Percentiles rank a stretch among this genome's conserved stretches.
Conservation (phyloP, 2,797 vertebrate species). For the Halcyon chelicuti region DNA sequence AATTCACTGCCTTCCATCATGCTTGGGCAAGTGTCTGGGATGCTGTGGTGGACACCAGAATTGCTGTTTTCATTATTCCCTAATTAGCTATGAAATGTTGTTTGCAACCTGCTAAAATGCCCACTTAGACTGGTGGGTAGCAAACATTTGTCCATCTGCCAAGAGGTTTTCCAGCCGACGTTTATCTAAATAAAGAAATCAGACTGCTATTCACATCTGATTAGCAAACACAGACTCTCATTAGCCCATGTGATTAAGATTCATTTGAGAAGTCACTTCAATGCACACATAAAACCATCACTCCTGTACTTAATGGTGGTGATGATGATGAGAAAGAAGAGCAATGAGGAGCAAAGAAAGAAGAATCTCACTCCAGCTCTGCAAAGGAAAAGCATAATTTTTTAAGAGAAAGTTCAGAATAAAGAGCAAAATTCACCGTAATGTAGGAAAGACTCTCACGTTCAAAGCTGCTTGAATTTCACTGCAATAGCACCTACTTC, state of each 20-base stretch:
- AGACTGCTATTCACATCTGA: constrained; percentile 53
- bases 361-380: neutral
- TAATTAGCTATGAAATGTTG: neutral
- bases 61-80: neutral
- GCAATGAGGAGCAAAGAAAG: neutral
- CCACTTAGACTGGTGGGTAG: constrained; percentile 31
- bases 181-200: constrained; percentile 58
- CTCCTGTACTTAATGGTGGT: neutral
- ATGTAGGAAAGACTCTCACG: neutral
- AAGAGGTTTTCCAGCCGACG: constrained; percentile 35
- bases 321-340: neutral
- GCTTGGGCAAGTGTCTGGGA: neutral
- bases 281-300: neutral
- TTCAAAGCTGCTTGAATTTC: neutral
- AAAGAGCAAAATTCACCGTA: neutral
- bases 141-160: constrained; percentile 46
- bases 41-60: neutral
- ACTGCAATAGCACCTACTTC: neutral
- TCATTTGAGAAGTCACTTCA: constrained; percentile 38
- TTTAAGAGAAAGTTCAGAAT: neutral
- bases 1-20: neutral
- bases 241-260: constrained; percentile 48
- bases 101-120: constrained; percentile 43
- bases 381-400: neutral
- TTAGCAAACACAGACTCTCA: constrained; percentile 60